Base-by-base conservation (phyloP, 2,888 invertebrate species). In the Neoitamus cyanurus region DNA sequence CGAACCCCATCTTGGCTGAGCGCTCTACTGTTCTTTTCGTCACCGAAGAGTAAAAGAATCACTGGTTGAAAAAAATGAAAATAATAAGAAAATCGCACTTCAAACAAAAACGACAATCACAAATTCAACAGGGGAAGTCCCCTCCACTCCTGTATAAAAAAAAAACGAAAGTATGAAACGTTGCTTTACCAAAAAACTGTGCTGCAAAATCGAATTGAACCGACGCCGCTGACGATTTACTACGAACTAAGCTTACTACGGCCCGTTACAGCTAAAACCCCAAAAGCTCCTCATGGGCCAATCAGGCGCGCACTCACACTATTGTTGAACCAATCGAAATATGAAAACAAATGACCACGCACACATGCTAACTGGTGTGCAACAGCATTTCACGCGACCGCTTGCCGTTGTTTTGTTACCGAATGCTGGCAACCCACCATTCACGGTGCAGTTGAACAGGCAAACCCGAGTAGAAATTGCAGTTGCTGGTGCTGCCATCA, bases 1-100 rank as follows among this genome's bases (percentile, higher is more conserved):
- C 95, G 92, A 94, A 95, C 91, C 93, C 93, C 94, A 94, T 94
- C 90, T 92, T 93, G 92, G 20, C 13, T n/a, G n/a, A n/a, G n/a
- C n/a, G n/a, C n/a, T 48, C 48, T 48, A 48, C 15, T 31, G 7
- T 72, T 31, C 7, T 72, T 31, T 72, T 72, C 72, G 34, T 34
- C 72, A 31, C 34, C 72, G 72, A 34, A 30, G 31, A 34, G 72
- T 30, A 31, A 34, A 72, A 28, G 34, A 34, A 34, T 34, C 28
- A 72, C 72, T 34, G 30, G 15, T 72, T 13, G 28, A 28, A 69
- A 69, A 69, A 34, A 70, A 72, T 58, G n/a, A n/a, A 13, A 31
- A 72, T 31, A 72, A 72, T 34, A 15, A 20, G 15, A 31, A 72
- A 70, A 31, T 15, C 13, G 6, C 72, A 34, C 20, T n/a, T 9